phyloP scores from a whole-genome alignment of 2,797 vertebrate genomes.

The Phataginus tetradactyla region DNA sequence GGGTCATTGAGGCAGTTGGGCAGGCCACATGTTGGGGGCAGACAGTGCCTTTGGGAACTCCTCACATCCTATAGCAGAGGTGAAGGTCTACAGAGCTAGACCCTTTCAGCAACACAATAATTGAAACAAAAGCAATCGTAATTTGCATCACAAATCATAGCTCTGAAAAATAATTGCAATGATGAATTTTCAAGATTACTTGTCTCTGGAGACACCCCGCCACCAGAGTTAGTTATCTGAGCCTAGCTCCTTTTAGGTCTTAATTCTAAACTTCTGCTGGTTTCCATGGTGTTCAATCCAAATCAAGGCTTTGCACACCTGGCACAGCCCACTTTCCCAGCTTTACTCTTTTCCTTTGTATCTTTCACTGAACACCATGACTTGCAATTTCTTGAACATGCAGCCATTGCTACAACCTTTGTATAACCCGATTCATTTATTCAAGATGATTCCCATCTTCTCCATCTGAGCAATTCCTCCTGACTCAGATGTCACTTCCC shows the following conservation, averaged over 20 bases:
- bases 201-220: not conserved
- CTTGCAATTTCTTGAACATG: not conserved
- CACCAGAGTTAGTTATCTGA: not conserved
- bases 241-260: not conserved
- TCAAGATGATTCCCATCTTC: not conserved
- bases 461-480: not conserved
- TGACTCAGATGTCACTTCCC: not conserved
- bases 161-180: not conserved
- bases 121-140: not conserved
- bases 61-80: not conserved
- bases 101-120: not conserved
- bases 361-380: not conserved
- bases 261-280: not conserved
- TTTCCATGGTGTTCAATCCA: not conserved
- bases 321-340: not conserved
- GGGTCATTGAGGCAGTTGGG: not conserved
- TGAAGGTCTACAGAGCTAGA: not conserved
- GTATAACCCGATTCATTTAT: not conserved
- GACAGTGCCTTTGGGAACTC: not conserved
- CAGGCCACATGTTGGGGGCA: not conserved
- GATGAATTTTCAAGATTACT: constrained; percentile 12
- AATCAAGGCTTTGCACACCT: not conserved
- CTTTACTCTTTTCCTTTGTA: not conserved
- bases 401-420: not conserved
- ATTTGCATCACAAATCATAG: not conserved